phyloP scores from a whole-genome alignment of 37 sponge, comb jelly and placozoan genomes.

The Diacarnus erythraeanus region DNA sequence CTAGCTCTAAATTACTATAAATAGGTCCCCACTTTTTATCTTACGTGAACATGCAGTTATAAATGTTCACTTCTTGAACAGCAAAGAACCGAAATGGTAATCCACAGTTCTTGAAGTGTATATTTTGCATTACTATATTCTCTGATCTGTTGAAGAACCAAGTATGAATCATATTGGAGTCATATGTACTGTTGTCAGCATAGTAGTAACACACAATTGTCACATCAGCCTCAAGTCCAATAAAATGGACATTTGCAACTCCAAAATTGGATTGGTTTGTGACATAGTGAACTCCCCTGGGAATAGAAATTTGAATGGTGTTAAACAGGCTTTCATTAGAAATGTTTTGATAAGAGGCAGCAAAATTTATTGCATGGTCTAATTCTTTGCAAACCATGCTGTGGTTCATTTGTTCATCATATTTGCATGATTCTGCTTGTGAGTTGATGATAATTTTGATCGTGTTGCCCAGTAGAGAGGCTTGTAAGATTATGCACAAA shows the following conservation, averaged over 20 bases:
- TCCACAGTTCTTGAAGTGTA: conserved; percentile 37
- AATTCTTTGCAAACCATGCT: not conserved
- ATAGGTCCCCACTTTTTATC: too few species aligned
- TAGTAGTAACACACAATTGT: conserved; percentile 1
- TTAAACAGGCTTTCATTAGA: not conserved
- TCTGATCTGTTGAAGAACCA: conserved; percentile 24
- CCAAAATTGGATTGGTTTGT: not conserved
- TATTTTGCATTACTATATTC: not conserved
- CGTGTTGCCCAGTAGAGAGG: too few species aligned
- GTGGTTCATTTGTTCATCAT: too few species aligned
- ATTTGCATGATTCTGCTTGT: too few species aligned
- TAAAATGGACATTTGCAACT: not conserved
- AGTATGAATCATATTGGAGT: conserved; percentile 15
- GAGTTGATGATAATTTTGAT: too few species aligned
- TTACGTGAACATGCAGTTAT: conserved; percentile 45
- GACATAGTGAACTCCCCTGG: not conserved
- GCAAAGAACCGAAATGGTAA: conserved; percentile 33
- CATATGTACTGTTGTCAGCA: not conserved
- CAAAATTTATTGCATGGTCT: not conserved
- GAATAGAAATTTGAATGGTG: not conserved
- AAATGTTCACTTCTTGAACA: conserved; percentile 10
- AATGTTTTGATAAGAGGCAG: not conserved
- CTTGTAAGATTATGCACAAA: too few species aligned
- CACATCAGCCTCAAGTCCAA: not conserved
- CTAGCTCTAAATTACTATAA: too few species aligned